Evolutionary conservation across 2,888 invertebrate species (phyloP), one percentile per base, ranked within the genome.

Genomic region (Lypha dubia): DNA sequence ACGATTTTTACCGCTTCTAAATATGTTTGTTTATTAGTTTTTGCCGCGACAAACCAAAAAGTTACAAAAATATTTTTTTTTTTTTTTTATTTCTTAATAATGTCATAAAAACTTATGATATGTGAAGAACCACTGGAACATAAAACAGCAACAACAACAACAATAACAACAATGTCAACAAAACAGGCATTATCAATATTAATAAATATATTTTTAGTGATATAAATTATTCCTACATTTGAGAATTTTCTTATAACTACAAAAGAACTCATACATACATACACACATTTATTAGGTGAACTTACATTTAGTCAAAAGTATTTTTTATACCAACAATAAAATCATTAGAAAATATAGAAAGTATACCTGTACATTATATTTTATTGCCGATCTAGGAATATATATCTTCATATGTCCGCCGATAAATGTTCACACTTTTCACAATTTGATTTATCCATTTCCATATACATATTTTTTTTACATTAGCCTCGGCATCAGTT

Each of bases 91-190:
- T 46, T 71, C 87, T 88, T 89, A 85, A 89, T 89, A 88, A 88
- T 86, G 89, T 88, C 90, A 89, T 92, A 92, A 92, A 92, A 92
- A 91, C 91, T 92, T 91, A 92, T 92, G 92, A 91, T 89, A 92
- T 92, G 92, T 92, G 91, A 92, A 92, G 87, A 91, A 92, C 91
- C 89, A 90, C 89, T 90, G 89, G 89, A 89, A 88, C 87, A 89
- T 90, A 89, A 88, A 82, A 81, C 62, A 53, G 11, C 58, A 84
- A 17, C 38, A 86, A 58, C 51, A 86, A 75, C 79, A 86, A 85
- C 83, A 86, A 73, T 80, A 79, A 1, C 1, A 22, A 49, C 22
- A 49, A n/a, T n/a, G n/a, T n/a, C n/a, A n/a, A n/a, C 0, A 17
- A 41, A 38, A 63, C 44, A 41, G 1, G 17, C 22, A 32, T 58